A percentile compares a stretch with the other conserved stretches of the same genome.
Evolutionary conservation across 2,888 invertebrate species (phyloP).

Genomic region (Nemurella pictetii): DNA sequence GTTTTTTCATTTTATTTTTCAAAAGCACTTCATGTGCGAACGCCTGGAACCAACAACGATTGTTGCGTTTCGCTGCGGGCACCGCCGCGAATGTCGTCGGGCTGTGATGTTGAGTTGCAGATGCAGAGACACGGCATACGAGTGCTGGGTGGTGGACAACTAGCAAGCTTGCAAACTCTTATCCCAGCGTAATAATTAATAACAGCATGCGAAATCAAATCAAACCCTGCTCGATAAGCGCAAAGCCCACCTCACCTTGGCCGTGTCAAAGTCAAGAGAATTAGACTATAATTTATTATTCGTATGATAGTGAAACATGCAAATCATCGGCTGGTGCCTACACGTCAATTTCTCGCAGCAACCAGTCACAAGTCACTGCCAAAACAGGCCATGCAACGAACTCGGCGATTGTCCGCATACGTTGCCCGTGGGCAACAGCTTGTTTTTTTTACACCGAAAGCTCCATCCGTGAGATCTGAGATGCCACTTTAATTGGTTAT

Average conservation of each 20-base stretch:
- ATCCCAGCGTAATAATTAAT: not conserved
- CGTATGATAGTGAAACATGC: not conserved
- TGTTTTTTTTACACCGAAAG: not conserved
- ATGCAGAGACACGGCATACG: not conserved
- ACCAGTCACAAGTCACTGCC: not conserved
- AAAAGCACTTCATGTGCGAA: not conserved
- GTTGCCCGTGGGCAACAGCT: not conserved
- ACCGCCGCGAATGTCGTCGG: not conserved
- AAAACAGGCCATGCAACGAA: not conserved
- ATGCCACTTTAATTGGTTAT: not conserved
- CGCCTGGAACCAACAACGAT: not conserved
- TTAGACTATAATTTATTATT: not conserved
- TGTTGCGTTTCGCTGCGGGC: not conserved
- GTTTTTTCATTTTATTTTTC: not conserved
- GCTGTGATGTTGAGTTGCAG: not conserved
- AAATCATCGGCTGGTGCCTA: not conserved
- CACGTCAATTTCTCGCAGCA: too few species aligned
- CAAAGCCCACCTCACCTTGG: not conserved
- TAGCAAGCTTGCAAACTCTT: too few species aligned
- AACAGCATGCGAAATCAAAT: not conserved
- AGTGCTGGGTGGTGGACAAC: too few species aligned
- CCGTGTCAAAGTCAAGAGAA: not conserved
- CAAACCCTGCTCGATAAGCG: not conserved
- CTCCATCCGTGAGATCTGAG: not conserved
- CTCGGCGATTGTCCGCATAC: too few species aligned